Evolutionary conservation across 2,888 invertebrate species (phyloP).

Genomic region (Chaitophorus viminalis): DNA sequence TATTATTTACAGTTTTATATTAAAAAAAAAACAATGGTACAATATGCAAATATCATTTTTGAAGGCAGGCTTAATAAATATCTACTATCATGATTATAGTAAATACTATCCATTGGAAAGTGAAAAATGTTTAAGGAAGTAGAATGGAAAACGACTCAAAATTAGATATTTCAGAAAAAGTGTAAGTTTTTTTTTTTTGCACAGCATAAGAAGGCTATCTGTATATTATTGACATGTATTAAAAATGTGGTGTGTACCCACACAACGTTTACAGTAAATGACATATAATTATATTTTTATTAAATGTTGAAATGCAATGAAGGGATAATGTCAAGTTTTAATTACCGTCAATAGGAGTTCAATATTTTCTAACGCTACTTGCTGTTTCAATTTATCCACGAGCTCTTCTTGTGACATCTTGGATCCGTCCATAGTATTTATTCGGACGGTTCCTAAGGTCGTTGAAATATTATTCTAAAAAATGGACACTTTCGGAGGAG

Average conservation of each 20-base stretch:
- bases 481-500: not conserved
- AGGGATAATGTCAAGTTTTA: not conserved
- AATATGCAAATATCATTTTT: too few species aligned
- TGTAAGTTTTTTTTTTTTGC: too few species aligned
- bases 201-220: not conserved
- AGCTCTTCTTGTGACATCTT: constrained; percentile 76
- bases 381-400: constrained; percentile 94
- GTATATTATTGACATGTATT: not conserved
- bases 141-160: too few species aligned
- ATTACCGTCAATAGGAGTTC: constrained; percentile 87
- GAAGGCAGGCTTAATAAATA: too few species aligned
- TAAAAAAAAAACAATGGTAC: too few species aligned
- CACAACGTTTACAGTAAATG: not conserved
- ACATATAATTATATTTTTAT: not conserved
- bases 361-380: constrained; percentile 92
- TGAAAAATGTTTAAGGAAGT: too few species aligned
- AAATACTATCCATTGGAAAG: too few species aligned
- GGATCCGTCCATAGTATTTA: constrained; percentile 66
- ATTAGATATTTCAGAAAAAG: too few species aligned
- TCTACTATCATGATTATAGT: too few species aligned
- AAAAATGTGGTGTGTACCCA: too few species aligned
- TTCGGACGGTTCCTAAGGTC: not conserved
- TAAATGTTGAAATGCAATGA: not conserved
- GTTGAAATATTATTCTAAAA: not conserved
- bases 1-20: too few species aligned